These are phyloP conservation scores for Andrena fulva DNA, from an alignment of 2,888 invertebrate genomes.

Conservation along the genomic window DNA sequence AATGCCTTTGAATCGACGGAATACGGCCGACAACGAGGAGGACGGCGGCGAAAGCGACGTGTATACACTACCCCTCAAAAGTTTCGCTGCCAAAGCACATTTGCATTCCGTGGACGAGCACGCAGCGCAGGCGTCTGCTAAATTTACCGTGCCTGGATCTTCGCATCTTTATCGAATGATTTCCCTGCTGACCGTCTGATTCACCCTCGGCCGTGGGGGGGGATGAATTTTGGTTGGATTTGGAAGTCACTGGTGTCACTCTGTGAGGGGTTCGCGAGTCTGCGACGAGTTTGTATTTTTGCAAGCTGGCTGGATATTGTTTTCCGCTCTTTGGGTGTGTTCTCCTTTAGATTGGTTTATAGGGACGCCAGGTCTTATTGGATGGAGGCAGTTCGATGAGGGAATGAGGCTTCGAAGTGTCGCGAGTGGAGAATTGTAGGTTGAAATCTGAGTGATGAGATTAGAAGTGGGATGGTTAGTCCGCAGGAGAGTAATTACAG, in stretches of 20 bases:
- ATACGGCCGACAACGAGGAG: constrained; percentile 43
- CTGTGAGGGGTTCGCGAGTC: neutral
- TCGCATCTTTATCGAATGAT: neutral
- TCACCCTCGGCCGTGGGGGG: neutral
- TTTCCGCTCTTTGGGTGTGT: too few species aligned
- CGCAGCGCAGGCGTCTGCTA: neutral
- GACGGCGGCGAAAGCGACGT: constrained; percentile 18
- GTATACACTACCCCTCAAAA: constrained; percentile 23
- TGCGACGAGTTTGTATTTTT: neutral
- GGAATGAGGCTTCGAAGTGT: too few species aligned
- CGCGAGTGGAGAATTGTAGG: too few species aligned
- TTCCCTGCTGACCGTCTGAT: neutral
- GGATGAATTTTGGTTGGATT: neutral
- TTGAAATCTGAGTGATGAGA: too few species aligned
- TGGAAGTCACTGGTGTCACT: neutral
- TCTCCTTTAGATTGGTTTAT: too few species aligned
- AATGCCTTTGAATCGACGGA: constrained; percentile 64
- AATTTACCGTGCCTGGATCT: neutral
- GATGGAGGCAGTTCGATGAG: too few species aligned
- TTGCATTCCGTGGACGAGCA: constrained; percentile 12
- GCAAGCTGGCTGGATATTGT: neutral
- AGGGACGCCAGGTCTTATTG: too few species aligned
- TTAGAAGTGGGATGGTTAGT: too few species aligned
- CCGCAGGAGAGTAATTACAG: too few species aligned
- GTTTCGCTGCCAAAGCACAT: constrained; percentile 3